A percentile compares a stretch with the other conserved stretches of the same genome.
Conservation (phyloP, 2,113 vertebrate species). For the Bagarius yarrelli region DNA sequence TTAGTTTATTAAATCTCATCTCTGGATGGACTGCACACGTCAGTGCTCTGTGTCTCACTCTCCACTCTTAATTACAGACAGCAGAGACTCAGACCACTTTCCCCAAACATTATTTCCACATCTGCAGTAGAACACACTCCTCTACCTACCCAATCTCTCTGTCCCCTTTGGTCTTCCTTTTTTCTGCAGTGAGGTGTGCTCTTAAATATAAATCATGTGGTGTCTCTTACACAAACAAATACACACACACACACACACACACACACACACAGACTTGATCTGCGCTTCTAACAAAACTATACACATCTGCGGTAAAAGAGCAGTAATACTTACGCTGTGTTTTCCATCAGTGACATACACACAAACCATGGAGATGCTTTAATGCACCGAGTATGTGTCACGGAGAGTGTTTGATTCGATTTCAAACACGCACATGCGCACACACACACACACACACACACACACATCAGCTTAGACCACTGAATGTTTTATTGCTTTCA, state of each 20-base stretch:
- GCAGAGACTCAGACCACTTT: not conserved
- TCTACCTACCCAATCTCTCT: not conserved
- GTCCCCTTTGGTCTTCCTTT: not conserved
- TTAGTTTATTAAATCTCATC: conserved; percentile 2
- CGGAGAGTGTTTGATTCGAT: conserved; percentile 36
- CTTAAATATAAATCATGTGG: conserved; percentile 23
- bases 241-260: not conserved
- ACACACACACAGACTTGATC: not conserved
- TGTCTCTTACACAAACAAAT: not conserved
- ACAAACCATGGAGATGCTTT: not conserved
- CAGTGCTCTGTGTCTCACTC: not conserved
- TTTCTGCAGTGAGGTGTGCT: conserved; percentile 18
- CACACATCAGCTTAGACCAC: conserved; percentile 16
- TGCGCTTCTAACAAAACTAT: not conserved
- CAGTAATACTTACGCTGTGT: not conserved
- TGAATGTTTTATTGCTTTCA: conserved; percentile 34
- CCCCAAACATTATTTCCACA: not conserved
- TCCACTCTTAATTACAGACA: not conserved
- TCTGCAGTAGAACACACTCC: not conserved
- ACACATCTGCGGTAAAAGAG: not conserved
- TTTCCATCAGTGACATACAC: not conserved
- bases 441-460: not conserved
- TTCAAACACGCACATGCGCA: not conserved
- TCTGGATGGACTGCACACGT: not conserved
- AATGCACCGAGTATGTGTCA: not conserved